A percentile compares a stretch with the other conserved stretches of the same genome.
phyloP scores from a whole-genome alignment of 2,888 invertebrate genomes.

The Thymelicus acteon region DNA sequence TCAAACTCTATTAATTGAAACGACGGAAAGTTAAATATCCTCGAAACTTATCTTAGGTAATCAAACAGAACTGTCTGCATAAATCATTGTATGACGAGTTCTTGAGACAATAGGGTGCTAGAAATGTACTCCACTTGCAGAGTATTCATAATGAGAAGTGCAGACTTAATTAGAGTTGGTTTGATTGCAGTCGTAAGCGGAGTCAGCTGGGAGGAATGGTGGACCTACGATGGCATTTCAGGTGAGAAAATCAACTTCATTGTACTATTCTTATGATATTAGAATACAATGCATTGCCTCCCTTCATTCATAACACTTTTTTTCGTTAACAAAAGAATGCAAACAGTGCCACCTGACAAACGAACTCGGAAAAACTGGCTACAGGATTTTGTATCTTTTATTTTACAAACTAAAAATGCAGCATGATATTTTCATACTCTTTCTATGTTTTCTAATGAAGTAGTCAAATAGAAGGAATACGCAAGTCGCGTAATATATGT shows the following conservation, averaged over 20 bases:
- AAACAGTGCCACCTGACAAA: constrained; percentile 2
- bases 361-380: neutral
- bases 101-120: constrained; percentile 37
- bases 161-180: constrained; percentile 77
- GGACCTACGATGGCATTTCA: constrained; percentile 98
- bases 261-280: constrained; percentile 34
- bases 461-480: no score
- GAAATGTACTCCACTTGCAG: constrained; percentile 37
- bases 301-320: neutral
- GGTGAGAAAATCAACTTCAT: constrained; percentile 84
- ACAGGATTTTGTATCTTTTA: neutral
- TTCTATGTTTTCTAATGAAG: no score
- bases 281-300: constrained; percentile 5
- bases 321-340: neutral
- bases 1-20: no score
- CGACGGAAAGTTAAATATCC: no score
- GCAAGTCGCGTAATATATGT: no score
- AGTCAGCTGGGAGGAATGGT: constrained; percentile 98
- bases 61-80: neutral
- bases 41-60: neutral
- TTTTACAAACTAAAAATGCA: neutral
- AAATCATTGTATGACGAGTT: constrained; percentile 2
- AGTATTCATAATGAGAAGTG: constrained; percentile 60
- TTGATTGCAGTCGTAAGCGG: constrained; percentile 89
- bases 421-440: neutral